A percentile compares a stretch with the other conserved stretches of the same genome.
Evolutionary conservation across 2,113 vertebrate genomes (phyloP).

Genomic region (Scatophagus argus): DNA sequence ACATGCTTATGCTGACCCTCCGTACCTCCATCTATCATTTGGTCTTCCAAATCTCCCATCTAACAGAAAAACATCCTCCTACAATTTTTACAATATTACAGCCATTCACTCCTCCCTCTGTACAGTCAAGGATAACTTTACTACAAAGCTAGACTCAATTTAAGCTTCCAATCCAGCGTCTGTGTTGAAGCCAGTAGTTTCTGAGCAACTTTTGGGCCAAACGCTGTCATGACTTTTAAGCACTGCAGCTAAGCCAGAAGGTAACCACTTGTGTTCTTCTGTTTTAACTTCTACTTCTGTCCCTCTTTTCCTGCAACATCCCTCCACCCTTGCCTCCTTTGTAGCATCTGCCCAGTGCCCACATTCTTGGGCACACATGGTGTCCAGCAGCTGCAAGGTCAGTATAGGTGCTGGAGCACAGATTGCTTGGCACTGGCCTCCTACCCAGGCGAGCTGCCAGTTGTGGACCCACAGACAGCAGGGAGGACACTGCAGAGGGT

Average conservation of each 20-base stretch:
- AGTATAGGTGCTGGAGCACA: constrained; percentile 71
- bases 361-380: constrained; percentile 75
- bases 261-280: constrained; percentile 45
- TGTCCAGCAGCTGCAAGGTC: constrained; percentile 77
- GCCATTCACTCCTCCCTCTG: constrained; percentile 11
- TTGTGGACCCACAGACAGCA: constrained; percentile 71
- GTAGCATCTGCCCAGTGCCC: constrained; percentile 78
- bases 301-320: constrained; percentile 30
- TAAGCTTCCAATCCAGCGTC: background rate
- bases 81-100: constrained; percentile 27
- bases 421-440: constrained; percentile 73
- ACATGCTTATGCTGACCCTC: constrained; percentile 44
- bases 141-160: constrained; percentile 31
- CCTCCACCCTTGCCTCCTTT: constrained; percentile 61
- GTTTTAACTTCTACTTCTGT: constrained; percentile 28
- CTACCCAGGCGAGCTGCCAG: constrained; percentile 70
- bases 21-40: constrained; percentile 14
- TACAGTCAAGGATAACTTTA: constrained; percentile 43
- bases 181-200: constrained; percentile 4
- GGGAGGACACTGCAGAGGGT: constrained; percentile 49
- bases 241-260: constrained; percentile 15
- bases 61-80: constrained; percentile 36
- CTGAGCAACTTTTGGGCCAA: constrained; percentile 25
- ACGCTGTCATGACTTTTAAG: constrained; percentile 40
- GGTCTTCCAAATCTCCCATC: constrained; percentile 43